Evolutionary conservation across 2,888 invertebrate genomes (phyloP).

Genomic region (Plemyria rubiginata): DNA sequence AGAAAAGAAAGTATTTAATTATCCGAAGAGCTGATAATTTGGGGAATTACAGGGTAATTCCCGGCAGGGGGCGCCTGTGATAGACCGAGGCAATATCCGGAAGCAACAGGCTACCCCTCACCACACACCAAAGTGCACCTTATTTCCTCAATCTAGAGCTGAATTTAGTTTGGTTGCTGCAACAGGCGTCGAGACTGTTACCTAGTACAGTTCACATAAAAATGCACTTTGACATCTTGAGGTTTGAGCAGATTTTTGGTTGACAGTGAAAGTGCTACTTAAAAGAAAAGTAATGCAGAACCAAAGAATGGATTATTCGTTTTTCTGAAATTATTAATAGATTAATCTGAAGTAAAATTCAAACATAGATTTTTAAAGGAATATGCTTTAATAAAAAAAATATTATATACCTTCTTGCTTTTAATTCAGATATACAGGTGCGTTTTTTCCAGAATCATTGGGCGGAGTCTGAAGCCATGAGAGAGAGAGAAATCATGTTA

Average conservation of each 20-base stretch:
- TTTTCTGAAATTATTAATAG: neutral
- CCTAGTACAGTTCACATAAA: neutral
- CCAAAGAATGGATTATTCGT: neutral
- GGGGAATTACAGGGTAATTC: conserved; percentile 78
- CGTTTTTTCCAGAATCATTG: too few species aligned
- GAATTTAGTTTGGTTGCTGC: neutral
- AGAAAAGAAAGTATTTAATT: conserved; percentile 74
- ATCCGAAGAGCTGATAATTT: conserved; percentile 72
- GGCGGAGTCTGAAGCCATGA: too few species aligned
- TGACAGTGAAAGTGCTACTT: neutral
- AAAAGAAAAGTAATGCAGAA: neutral
- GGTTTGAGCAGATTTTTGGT: conserved; percentile 3
- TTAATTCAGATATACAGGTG: too few species aligned
- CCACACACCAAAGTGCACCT: conserved; percentile 15
- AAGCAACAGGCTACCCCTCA: conserved; percentile 67
- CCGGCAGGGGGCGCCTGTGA: conserved; percentile 67
- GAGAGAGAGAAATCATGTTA: too few species aligned
- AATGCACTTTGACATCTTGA: neutral
- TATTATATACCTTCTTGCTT: too few species aligned
- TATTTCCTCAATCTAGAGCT: neutral
- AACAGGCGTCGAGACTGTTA: neutral
- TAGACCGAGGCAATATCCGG: conserved; percentile 77
- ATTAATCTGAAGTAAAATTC: neutral
- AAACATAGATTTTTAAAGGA: too few species aligned
- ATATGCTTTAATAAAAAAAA: too few species aligned